Evolutionary conservation across 1,140 invertebrate genomes (phyloP).

Genomic region (Caenorhabditis briggsae): DNA sequence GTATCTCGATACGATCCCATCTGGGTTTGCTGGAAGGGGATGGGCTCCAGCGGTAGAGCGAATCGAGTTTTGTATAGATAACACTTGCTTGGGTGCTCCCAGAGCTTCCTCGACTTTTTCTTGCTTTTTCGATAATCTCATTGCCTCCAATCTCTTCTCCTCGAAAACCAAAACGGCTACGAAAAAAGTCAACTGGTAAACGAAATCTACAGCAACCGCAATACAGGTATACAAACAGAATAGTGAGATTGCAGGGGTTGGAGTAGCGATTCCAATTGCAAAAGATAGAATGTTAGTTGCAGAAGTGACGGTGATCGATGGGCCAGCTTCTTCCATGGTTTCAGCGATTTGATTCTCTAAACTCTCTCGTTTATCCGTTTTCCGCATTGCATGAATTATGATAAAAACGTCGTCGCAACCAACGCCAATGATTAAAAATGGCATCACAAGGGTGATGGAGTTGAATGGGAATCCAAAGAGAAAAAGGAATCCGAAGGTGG

Average conservation of each 20-base stretch:
- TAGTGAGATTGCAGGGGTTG: slow-evolving; percentile 66
- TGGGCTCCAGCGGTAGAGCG: slow-evolving; percentile 21
- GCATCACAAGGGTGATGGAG: slow-evolving; percentile 69
- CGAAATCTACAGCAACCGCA: slow-evolving; percentile 64
- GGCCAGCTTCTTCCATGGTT: slow-evolving; percentile 69
- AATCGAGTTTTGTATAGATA: slow-evolving; percentile 32
- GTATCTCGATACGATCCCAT: slow-evolving; percentile 64
- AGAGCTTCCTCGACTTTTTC: slow-evolving; percentile 24
- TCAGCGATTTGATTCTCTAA: slow-evolving; percentile 67
- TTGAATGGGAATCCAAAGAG: slow-evolving; percentile 67
- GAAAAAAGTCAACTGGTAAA: slow-evolving; percentile 68
- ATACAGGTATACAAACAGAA: slow-evolving; percentile 67
- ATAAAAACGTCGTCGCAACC: slow-evolving; percentile 69
- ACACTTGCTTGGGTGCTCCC: neutral
- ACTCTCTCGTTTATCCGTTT: slow-evolving; percentile 59
- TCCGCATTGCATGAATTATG: slow-evolving; percentile 65
- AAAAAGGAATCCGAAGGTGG: slow-evolving; percentile 63
- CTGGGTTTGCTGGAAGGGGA: slow-evolving; percentile 53
- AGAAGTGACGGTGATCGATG: slow-evolving; percentile 68
- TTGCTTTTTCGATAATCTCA: neutral
- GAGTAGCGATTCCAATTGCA: slow-evolving; percentile 65
- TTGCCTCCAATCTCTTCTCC: slow-evolving; percentile 57
- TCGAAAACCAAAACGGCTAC: slow-evolving; percentile 67
- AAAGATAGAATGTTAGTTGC: slow-evolving; percentile 66
- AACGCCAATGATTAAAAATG: slow-evolving; percentile 68